phyloP scores from a whole-genome alignment of 2,888 invertebrate species.

The Sarcophaga rosellei region DNA sequence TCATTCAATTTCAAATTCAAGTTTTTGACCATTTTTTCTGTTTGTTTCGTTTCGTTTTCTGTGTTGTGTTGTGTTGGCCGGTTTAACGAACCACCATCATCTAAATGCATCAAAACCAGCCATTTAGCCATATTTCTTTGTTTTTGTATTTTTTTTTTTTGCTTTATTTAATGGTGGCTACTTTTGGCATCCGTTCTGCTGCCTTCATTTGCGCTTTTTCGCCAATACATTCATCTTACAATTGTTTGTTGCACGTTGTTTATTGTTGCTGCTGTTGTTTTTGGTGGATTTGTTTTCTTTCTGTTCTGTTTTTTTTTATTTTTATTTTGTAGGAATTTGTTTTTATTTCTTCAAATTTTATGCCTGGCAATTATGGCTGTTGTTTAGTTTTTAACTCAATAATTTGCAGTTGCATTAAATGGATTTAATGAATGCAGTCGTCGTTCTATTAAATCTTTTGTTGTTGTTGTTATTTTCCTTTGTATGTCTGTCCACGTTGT shows the following conservation, averaged over 20 bases:
- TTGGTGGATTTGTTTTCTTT: conserved; percentile 33
- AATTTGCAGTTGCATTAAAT: conserved; percentile 79
- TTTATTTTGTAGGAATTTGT: not conserved
- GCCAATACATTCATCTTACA: conserved; percentile 48
- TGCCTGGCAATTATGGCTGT: conserved; percentile 77
- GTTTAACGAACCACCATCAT: conserved; percentile 45
- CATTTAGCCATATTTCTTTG: conserved; percentile 50
- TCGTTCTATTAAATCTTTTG: conserved; percentile 74
- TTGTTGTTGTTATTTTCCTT: conserved; percentile 69
- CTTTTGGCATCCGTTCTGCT: conserved; percentile 69
- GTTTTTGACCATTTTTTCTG: not conserved
- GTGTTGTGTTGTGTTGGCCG: conserved; percentile 41
- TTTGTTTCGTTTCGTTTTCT: conserved; percentile 34
- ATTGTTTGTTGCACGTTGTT: conserved; percentile 27
- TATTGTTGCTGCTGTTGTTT: conserved; percentile 44
- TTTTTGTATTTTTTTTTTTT: conserved; percentile 28
- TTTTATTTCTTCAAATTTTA: conserved; percentile 40
- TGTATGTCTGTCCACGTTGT: conserved; percentile 21
- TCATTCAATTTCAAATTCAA: not conserved
- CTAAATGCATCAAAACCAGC: conserved; percentile 25
- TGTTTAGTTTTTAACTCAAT: conserved; percentile 74
- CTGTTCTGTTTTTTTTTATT: conserved; percentile 63
- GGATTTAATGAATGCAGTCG: conserved; percentile 78
- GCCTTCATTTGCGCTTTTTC: conserved; percentile 61
- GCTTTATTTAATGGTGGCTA: conserved; percentile 65